Evolutionary conservation across 2,888 invertebrate genomes (phyloP), one percentile per base, ranked within the genome.

Genomic region (Cistogaster globosa): DNA sequence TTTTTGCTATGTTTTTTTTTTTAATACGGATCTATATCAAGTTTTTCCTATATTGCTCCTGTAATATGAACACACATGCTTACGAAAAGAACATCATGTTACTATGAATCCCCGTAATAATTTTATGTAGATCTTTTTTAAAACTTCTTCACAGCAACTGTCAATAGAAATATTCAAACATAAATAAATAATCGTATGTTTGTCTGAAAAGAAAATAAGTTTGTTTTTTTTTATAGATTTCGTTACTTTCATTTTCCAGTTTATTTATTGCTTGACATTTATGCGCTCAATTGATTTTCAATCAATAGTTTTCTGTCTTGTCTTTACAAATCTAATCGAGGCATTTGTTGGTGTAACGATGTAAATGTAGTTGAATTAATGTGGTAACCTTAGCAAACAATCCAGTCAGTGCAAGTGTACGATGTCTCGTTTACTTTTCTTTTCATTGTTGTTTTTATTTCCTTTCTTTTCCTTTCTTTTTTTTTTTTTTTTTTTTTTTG

Each of bases 181-280:
- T n/a, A n/a, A 16, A 12, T 14, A 14, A 6, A 26, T 32, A 57
- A 3, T 5, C 20, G 26, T 26, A 0, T 58, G n/a, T 22, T 2
- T 58, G n/a, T n/a, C 18, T 62, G 16, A 62, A 78, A 69, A 62
- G 32, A 53, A 69, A 60, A 51, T 72, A 22, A 57, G 8, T 67
- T 63, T 74, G n/a, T 74, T 55, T 53, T 65, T 53, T 65, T 22
- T 42, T 55, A 26, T 72, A 22, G 69, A 18, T 53, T 60, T 76
- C 38, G 12, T 32, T 32, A 5, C 12, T 18, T 68, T 78, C 9
- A 53, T 26, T 75, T 75, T 78, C 62, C 63, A 75, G 58, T 62
- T 84, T 80, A 84, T 84, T 84, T 84, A 84, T 84, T 80, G 84
- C 80, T 84, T 84, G 80, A 76, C 84, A 84, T 79, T 84, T 84